Base-by-base conservation (phyloP, 2,797 vertebrate species). In the Tarsius wallacei region DNA sequence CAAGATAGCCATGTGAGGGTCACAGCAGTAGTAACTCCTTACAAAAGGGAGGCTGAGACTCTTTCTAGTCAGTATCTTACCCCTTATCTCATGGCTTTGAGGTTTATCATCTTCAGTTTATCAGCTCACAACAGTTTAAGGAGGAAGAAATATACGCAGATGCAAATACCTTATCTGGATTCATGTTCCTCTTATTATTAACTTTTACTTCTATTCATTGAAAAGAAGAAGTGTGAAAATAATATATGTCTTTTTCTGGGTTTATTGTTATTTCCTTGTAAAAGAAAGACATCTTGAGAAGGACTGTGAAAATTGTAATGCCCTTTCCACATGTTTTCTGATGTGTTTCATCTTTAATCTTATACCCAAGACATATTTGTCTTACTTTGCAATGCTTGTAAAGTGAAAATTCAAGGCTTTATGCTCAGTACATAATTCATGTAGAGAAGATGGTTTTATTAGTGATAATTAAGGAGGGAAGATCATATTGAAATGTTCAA, bases 201-300 rank as follows among this genome's bases (percentile, higher is more conserved):
- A 95, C 89, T 95, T 97, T 89, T 94, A 97, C 71, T 89, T 89
- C 90, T 71, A 82, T 64, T 91, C 87, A 63, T 77, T 77, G 63
- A 94, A 89, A 86, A 95, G 73, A 74, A 94, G 78, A 91, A 68
- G 53, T 86, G 33, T 95, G 59, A 95, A 94, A 88, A 95, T 86
- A 93, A 66, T 53, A 81, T 84, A 31, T 94, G 78, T 70, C 77
- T 81, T 91, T 96, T 96, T 89, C 87, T 93, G 55, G 78, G 61
- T 78, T 92, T 92, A 85, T 28, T 96, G 88, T 90, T 90, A 68
- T 71, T 86, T 96, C 66, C 92, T 84, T 49, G 66, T 55, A 76
- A 94, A 90, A 80, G 77, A 97, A 90, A 84, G 93, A 59, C 73
- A 97, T 83, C 71, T 84, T 70, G 76, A 97, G 59, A 91, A 95